Evolutionary conservation across 1,140 invertebrate species (phyloP), one percentile per base, ranked within the genome.

Genomic region (Pantala flavescens): DNA sequence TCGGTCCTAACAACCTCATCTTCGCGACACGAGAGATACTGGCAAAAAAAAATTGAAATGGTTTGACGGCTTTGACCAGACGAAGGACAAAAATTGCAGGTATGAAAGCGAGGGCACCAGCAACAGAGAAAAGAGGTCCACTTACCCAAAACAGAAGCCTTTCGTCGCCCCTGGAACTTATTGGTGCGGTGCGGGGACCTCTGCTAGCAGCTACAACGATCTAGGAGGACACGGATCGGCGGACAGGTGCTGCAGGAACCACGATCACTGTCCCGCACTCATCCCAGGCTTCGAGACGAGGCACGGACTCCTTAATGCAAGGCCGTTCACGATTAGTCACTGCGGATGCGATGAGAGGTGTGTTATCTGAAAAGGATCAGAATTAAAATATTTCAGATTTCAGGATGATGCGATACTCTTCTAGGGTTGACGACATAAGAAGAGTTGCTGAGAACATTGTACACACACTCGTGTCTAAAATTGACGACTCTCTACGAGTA

Each of bases 291-390:
- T 94, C 80, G 86, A 86, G 21, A 86, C 85, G 74, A 86, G 86
- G 78, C 94, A 88, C 81, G 88, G 88, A 76, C 84, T 90, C 75
- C 91, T 92, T 86, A 96, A 96, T 85, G 88, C 86, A 80, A 86
- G 90, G 73, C 90, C 92, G 43, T 92, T 91, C 83, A 95, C 93
- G 10, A 83, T 95, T n/a, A 93, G 91, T 74, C 91, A 94, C 80
- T 96, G 94, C 83, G 85, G 84, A 73, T 96, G 94, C 82, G 94
- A 96, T 84, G 86, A 87, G 82, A 93, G 90, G 92, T 94, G 49
- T 14, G 49, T 63, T 3, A 36, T 9, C 28, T 36, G 28, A 36
- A 36, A 36, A 9, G 28, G 28, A 36, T 36, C 28, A 9, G 28
- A 36, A 36, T 9, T 36, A 36, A 36, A 36, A 36, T 9, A 5